These are phyloP conservation scores for Corythoichthys intestinalis DNA, from an alignment of 2,113 vertebrate species.

Conservation along the genomic window DNA sequence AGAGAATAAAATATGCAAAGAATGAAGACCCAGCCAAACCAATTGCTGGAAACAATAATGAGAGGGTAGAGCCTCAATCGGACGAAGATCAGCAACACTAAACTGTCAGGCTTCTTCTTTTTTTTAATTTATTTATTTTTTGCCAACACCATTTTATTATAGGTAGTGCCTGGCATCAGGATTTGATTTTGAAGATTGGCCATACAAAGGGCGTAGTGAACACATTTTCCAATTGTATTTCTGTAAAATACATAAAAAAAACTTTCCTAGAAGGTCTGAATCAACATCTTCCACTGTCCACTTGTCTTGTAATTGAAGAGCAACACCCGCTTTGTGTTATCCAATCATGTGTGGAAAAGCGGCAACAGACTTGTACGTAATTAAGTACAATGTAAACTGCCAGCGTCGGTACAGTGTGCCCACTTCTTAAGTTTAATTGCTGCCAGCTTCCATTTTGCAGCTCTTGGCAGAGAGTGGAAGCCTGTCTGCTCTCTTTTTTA, in stretches of 20 bases:
- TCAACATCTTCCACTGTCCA: not conserved
- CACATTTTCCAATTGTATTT: not conserved
- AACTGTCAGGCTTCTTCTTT: no score
- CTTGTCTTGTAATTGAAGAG: slow-evolving; percentile 15
- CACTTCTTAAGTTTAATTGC: slow-evolving; percentile 26
- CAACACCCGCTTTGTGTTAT: slow-evolving; percentile 13
- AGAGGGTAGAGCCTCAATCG: no score
- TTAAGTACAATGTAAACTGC: slow-evolving; percentile 4
- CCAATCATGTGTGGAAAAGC: slow-evolving; percentile 16
- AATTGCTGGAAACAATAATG: no score
- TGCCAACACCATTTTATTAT: no score
- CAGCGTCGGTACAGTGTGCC: slow-evolving; percentile 20
- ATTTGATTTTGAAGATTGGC: not conserved
- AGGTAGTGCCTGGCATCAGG: no score
- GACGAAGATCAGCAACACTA: no score
- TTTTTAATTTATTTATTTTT: no score
- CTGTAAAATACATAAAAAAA: not conserved
- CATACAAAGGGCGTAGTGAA: not conserved
- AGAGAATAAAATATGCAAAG: no score
- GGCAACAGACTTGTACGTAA: not conserved
- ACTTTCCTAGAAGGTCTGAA: not conserved
- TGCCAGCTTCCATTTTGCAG: slow-evolving; percentile 19
- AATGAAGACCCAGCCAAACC: no score
- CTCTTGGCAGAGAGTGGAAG: slow-evolving; percentile 33
- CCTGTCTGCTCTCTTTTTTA: slow-evolving; percentile 14